Conservation (phyloP, 2,797 vertebrate genomes). For the Typhlichthys subterraneus region DNA sequence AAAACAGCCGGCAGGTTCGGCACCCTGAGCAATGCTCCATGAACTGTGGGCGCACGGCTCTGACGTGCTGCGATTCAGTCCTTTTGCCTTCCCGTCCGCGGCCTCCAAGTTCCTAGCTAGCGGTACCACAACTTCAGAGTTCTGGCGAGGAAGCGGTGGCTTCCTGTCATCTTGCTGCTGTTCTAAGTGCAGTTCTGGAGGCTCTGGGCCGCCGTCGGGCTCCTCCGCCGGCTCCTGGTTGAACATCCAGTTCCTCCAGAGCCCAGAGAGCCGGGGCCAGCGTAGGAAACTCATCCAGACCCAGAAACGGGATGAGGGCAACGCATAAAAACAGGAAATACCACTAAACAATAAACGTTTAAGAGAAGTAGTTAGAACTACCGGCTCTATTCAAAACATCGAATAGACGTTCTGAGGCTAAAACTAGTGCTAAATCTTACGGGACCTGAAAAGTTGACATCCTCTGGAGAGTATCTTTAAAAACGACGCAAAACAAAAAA, state of each 20-base stretch:
- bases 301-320: slow-evolving; percentile 52
- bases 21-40: not conserved
- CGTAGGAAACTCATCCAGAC: slow-evolving; percentile 81
- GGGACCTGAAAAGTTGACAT: slow-evolving; percentile 27
- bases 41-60: slow-evolving; percentile 29
- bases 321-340: slow-evolving; percentile 63
- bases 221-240: slow-evolving; percentile 80
- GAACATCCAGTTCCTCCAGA: slow-evolving; percentile 92
- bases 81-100: slow-evolving; percentile 22
- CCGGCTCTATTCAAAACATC: slow-evolving; percentile 16
- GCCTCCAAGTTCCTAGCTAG: too few species aligned
- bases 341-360: not conserved
- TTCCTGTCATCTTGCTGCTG: not conserved
- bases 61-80: slow-evolving; percentile 37
- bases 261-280: slow-evolving; percentile 80
- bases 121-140: not conserved
- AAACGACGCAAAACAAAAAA: not conserved
- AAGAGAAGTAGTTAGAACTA: slow-evolving; percentile 11
- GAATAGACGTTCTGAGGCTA: slow-evolving; percentile 18
- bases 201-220: slow-evolving; percentile 32
- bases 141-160: not conserved
- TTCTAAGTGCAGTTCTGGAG: slow-evolving; percentile 4
- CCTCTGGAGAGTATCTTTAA: slow-evolving; percentile 18
- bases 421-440: slow-evolving; percentile 27
- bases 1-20: not conserved